Percentiles rank a stretch among this genome's conserved stretches.
Evolutionary conservation across 2,113 vertebrate species (phyloP).

Genomic region (Siniperca chuatsi): DNA sequence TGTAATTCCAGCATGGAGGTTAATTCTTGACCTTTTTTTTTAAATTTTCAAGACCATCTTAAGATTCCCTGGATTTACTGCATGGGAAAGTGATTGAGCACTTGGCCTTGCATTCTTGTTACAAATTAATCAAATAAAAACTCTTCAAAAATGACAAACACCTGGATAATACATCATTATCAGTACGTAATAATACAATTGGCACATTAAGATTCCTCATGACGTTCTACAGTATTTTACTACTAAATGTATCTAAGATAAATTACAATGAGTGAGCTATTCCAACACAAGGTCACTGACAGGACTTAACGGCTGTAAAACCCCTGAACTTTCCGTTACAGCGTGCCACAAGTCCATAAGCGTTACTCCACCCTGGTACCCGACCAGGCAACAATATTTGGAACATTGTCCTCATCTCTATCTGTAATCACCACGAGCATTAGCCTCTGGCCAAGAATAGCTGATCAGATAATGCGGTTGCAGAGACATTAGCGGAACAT

Average conservation of each 20-base stretch:
- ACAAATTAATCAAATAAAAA: too few relatives aligned
- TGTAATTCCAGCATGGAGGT: background rate
- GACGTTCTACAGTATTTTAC: background rate
- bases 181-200: background rate
- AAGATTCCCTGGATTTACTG: background rate
- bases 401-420: constrained; percentile 56
- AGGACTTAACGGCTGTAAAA: constrained; percentile 41
- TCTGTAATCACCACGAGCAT: constrained; percentile 67
- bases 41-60: background rate
- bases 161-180: background rate
- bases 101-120: too few relatives aligned
- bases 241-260: background rate
- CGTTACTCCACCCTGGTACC: constrained; percentile 42
- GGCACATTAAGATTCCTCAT: background rate
- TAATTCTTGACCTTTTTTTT: background rate
- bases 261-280: constrained; percentile 15
- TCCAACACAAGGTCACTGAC: constrained; percentile 41
- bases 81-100: too few relatives aligned
- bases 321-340: constrained; percentile 54
- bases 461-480: constrained; percentile 75
- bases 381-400: constrained; percentile 54
- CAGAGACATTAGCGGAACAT: constrained; percentile 77
- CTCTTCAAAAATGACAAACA: background rate
- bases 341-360: constrained; percentile 31
- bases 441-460: constrained; percentile 66